Percentiles rank a stretch among this genome's conserved stretches.
Evolutionary conservation across 2,113 vertebrate species (phyloP).

Genomic region (Anarhynchus alexandrinus): DNA sequence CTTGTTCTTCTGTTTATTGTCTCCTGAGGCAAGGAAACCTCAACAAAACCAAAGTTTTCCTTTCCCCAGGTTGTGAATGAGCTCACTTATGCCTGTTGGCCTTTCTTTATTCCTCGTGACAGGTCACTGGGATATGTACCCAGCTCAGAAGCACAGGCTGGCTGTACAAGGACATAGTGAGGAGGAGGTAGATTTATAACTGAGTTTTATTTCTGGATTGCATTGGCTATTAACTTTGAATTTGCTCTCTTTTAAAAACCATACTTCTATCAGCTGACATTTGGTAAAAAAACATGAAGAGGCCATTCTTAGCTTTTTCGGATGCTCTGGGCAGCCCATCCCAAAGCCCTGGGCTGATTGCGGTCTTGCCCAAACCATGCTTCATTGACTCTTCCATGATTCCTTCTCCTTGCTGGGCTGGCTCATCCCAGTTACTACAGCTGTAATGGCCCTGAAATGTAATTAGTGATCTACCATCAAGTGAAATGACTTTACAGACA

Average conservation of each 20-base stretch:
- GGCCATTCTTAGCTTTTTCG: not conserved
- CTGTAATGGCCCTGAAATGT: not conserved
- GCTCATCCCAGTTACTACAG: not conserved
- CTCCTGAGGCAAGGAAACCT: not conserved
- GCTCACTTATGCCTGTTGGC: not conserved
- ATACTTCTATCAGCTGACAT: not conserved
- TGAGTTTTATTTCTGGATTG: not conserved
- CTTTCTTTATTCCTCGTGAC: not conserved
- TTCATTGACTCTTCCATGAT: not conserved
- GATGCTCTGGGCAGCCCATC: not conserved
- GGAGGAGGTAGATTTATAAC: not conserved
- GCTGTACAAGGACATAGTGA: not conserved
- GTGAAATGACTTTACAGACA: not conserved
- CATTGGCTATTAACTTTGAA: not conserved
- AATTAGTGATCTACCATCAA: not conserved
- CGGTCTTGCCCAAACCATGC: not conserved
- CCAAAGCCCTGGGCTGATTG: not conserved
- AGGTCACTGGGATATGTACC: accelerated
- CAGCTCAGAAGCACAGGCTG: not conserved
- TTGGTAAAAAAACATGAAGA: accelerated
- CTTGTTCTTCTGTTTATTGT: not conserved
- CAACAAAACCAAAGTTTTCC: not conserved
- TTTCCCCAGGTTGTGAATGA: not conserved
- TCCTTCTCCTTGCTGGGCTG: not conserved
- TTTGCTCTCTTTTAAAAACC: not conserved